Conservation (phyloP, 2,797 vertebrate species). For the Lagodon rhomboides region DNA sequence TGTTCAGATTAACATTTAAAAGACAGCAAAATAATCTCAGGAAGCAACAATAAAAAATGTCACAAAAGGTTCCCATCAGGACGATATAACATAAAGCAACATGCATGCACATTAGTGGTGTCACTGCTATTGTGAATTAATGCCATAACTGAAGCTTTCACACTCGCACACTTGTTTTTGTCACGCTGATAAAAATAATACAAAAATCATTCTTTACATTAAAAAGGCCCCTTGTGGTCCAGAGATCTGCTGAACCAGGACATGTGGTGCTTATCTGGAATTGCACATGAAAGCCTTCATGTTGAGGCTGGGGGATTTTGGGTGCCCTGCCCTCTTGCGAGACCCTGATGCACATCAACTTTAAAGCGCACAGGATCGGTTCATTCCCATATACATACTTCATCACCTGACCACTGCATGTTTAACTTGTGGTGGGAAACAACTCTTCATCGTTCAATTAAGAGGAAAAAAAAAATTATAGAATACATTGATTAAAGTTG, state of each 20-base stretch:
- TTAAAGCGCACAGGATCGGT: slow-evolving; percentile 5
- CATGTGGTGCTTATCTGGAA: slow-evolving; percentile 39
- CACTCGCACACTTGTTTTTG: neutral
- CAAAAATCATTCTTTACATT: slow-evolving; percentile 51
- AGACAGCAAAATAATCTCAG: slow-evolving; percentile 50
- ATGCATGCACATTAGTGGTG: slow-evolving; percentile 24
- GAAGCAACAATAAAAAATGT: slow-evolving; percentile 27
- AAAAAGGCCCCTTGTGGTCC: slow-evolving; percentile 44
- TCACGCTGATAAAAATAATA: slow-evolving; percentile 33
- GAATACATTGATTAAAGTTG: neutral
- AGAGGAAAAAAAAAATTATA: neutral
- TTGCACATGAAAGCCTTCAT: slow-evolving; percentile 29
- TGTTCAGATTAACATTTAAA: slow-evolving; percentile 27
- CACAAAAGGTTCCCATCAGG: slow-evolving; percentile 15
- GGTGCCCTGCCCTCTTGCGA: slow-evolving; percentile 12
- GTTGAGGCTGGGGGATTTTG: slow-evolving; percentile 15
- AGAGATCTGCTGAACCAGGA: slow-evolving; percentile 22
- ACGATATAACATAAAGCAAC: slow-evolving; percentile 25
- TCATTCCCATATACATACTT: slow-evolving; percentile 9
- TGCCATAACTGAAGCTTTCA: neutral
- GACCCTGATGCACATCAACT: slow-evolving; percentile 7
- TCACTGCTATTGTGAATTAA: slow-evolving; percentile 21
- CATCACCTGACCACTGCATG: neutral
- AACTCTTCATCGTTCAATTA: slow-evolving; percentile 1
- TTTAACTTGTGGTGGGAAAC: neutral